These are phyloP conservation scores for Gadus chalcogrammus DNA, from an alignment of 2,113 vertebrate species.

Conservation along the genomic window DNA sequence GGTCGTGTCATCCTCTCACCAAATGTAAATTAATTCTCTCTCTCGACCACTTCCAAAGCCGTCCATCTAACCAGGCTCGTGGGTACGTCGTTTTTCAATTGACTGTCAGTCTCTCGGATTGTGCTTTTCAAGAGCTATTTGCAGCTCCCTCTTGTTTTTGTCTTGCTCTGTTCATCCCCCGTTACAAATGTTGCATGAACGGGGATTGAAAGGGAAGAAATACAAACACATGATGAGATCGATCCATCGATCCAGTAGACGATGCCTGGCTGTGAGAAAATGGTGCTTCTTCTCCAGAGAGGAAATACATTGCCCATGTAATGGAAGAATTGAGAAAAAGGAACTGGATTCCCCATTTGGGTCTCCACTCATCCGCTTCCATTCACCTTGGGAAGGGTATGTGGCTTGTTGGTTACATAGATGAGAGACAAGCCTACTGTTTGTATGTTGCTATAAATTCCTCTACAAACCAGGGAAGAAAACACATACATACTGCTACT, in stretches of 20 bases:
- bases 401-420: neutral
- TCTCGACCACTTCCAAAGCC: neutral
- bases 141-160: neutral
- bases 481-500: no score
- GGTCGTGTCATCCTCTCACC: slow-evolving; percentile 26
- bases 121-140: no score
- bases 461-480: no score
- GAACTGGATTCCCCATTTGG: slow-evolving; percentile 8
- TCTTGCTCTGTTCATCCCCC: slow-evolving; percentile 6
- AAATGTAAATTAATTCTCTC: slow-evolving; percentile 22
- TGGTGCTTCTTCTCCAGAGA: neutral
- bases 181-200: neutral
- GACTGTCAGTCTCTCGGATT: neutral
- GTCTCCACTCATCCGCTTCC: slow-evolving; percentile 1
- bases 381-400: slow-evolving; percentile 20
- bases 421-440: neutral
- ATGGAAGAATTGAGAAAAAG: slow-evolving; percentile 23
- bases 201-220: neutral
- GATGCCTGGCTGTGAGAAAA: neutral
- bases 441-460: neutral
- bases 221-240: no score
- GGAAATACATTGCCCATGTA: neutral
- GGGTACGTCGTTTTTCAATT: slow-evolving; percentile 8
- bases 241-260: no score
- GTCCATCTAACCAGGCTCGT: neutral